Evolutionary conservation across 1,140 invertebrate species (phyloP).

Genomic region (Brachionus calyciflorus): DNA sequence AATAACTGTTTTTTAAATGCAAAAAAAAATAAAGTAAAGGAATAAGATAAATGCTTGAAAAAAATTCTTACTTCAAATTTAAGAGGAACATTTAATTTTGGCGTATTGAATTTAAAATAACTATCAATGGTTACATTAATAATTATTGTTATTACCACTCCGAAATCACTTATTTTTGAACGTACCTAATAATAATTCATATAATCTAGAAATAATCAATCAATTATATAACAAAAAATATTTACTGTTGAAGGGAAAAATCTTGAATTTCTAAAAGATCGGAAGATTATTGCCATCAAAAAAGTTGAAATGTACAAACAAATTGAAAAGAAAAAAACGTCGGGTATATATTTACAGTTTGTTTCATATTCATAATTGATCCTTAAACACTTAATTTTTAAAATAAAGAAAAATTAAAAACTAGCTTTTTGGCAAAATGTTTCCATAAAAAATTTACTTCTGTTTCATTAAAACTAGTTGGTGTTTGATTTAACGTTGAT

Average conservation of each 20-base stretch:
- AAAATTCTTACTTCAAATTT: conserved; percentile 53
- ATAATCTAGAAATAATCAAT: not conserved
- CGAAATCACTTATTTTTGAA: conserved; percentile 71
- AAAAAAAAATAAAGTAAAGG: not conserved
- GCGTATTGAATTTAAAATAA: conserved; percentile 78
- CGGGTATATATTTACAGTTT: conserved; percentile 69
- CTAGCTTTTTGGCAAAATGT: not conserved
- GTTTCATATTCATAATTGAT: not conserved
- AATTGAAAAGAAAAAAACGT: conserved; percentile 93
- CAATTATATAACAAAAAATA: conserved; percentile 70
- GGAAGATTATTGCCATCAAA: conserved; percentile 78
- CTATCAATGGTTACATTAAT: conserved; percentile 84
- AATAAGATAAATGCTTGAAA: not conserved
- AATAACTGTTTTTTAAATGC: no score
- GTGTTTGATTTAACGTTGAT: not conserved
- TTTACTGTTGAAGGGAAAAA: conserved; percentile 90
- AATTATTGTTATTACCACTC: conserved; percentile 91
- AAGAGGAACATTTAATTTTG: conserved; percentile 79
- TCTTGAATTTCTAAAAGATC: conserved; percentile 85
- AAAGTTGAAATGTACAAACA: conserved; percentile 91
- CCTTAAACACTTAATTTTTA: not conserved
- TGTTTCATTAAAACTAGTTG: not conserved
- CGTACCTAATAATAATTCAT: not conserved
- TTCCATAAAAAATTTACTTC: no score
- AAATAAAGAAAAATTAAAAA: not conserved